Evolutionary conservation across 2,113 vertebrate species (phyloP), one percentile per base, ranked within the genome.

Genomic region (Dasyurus viverrinus): DNA sequence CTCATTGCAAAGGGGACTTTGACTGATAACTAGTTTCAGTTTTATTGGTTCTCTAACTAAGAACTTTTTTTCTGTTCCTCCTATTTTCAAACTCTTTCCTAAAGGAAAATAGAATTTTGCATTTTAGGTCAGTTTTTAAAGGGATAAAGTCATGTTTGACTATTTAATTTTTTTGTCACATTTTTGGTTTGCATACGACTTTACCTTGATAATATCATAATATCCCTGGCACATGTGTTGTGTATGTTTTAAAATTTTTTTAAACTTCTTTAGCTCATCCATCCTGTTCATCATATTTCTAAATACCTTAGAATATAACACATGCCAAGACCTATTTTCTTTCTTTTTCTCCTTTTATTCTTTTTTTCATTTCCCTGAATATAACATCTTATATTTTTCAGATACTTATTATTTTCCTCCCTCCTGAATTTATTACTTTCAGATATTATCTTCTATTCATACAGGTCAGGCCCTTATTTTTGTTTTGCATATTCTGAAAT

Each of bases 111-210:
- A 60, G 54, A 55, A 42, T 94, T 97, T 98, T n/a, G 54, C 90
- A 52, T 22, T 89, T 47, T 52, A 54, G 36, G 89, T 53, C 46
- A 90, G 24, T 25, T 91, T 92, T 50, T 90, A 89, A 60, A 92
- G 93, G 89, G 25, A 48, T 50, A 10, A 50, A 47, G n/a, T 47
- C 54, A 93, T 12, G 50, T 30, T 47, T 90, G 92, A 48, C 53
- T 95, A 46, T 48, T 94, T 93, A 95, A 60, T 89, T 22, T 76
- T 48, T 93, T 93, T 95, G 95, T 97, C 91, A 96, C 96, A 84
- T 36, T 50, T 90, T 24, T 26, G 84, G 89, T 91, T 42, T 89
- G 95, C 94, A 26, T 92, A 47, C 89, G n/a, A 94, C 25, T 94
- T 93, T 46, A 90, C 53, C 47, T 93, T 89, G 89, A 68, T 91